Evolutionary conservation across 2,888 invertebrate genomes (phyloP).

Genomic region (Conomelus anceps): DNA sequence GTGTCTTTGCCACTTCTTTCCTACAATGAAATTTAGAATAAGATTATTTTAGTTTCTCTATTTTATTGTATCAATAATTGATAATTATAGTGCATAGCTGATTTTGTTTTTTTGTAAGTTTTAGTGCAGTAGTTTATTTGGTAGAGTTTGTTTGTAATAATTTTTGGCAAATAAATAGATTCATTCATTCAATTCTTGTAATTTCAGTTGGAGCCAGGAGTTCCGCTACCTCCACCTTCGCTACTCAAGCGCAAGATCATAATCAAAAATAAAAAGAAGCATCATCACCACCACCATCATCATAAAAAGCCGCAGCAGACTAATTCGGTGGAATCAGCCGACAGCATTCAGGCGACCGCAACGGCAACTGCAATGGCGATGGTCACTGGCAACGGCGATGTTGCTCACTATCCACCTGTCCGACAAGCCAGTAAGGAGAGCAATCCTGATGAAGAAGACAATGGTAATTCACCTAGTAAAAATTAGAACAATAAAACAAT

Average conservation of each 20-base stretch:
- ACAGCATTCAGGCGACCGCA: constrained; percentile 48
- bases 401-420: constrained; percentile 46
- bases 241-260: constrained; percentile 82
- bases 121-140: too few species aligned
- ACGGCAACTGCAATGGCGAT: constrained; percentile 32
- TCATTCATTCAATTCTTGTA: neutral
- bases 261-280: constrained; percentile 93
- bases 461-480: constrained; percentile 13
- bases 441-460: constrained; percentile 49
- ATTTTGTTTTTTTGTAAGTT: too few species aligned
- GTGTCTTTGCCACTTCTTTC: too few species aligned
- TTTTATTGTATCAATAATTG: too few species aligned
- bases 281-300: constrained; percentile 49
- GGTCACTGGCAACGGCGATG: constrained; percentile 54
- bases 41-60: too few species aligned
- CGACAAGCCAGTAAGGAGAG: constrained; percentile 77
- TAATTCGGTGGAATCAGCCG: constrained; percentile 38
- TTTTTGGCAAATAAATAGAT: too few species aligned
- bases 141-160: too few species aligned
- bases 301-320: constrained; percentile 47
- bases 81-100: too few species aligned
- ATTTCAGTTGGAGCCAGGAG: constrained; percentile 55
- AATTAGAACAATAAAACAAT: neutral
- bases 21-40: too few species aligned
- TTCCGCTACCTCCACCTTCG: constrained; percentile 79